A percentile compares a stretch with the other conserved stretches of the same genome.
Conservation (phyloP, 2,797 vertebrate species). For the Borostomias antarcticus region DNA sequence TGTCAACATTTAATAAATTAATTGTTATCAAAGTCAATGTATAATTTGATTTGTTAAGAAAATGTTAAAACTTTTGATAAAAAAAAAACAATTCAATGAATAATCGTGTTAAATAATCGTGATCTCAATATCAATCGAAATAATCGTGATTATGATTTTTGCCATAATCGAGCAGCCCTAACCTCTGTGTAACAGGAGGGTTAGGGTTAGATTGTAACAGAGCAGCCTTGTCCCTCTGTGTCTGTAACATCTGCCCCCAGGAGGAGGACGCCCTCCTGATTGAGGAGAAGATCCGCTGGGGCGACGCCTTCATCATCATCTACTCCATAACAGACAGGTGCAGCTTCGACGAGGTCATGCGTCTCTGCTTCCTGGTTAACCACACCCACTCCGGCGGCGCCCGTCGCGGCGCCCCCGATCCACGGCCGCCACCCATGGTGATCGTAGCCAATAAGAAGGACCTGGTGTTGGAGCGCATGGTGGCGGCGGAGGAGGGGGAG, state of each 20-base stretch:
- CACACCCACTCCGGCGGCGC: slow-evolving; percentile 63
- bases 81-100: no score
- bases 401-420: slow-evolving; percentile 57
- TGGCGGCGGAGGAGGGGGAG: slow-evolving; percentile 68
- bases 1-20: no score
- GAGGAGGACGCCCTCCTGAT: slow-evolving; percentile 81
- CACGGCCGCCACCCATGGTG: slow-evolving; percentile 59
- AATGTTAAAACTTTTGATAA: no score
- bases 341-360: slow-evolving; percentile 81
- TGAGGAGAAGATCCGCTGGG: slow-evolving; percentile 84
- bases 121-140: no score
- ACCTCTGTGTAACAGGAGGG: no score
- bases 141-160: no score
- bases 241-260: slow-evolving; percentile 36
- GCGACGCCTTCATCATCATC: slow-evolving; percentile 75
- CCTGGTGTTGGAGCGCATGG: slow-evolving; percentile 81
- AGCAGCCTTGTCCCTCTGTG: neutral
- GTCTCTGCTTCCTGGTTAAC: slow-evolving; percentile 79
- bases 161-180: no score
- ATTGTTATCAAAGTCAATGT: no score
- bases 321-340: slow-evolving; percentile 82
- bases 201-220: neutral
- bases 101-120: no score
- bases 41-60: no score
- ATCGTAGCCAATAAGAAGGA: slow-evolving; percentile 82